Percentiles rank a stretch among this genome's conserved stretches.
phyloP scores from a whole-genome alignment of 2,797 vertebrate genomes.

The Aldrovandia affinis region DNA sequence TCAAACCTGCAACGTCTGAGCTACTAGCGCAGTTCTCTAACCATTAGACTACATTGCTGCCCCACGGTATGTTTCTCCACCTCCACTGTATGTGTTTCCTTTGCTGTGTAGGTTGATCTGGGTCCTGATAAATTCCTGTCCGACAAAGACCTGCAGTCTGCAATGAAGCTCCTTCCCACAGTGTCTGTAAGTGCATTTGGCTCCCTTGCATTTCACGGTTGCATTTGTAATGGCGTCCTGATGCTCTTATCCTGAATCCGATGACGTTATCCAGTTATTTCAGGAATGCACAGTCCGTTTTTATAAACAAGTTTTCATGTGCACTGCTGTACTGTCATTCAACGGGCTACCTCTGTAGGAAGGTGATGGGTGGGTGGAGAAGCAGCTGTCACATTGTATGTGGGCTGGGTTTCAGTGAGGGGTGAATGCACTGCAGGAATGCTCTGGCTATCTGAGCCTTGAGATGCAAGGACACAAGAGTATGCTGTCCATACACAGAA shows the following conservation, averaged over 20 bases:
- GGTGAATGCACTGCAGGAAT: not conserved
- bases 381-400: not conserved
- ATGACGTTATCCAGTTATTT: not conserved
- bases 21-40: too few relatives aligned
- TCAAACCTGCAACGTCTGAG: too few relatives aligned
- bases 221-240: not conserved
- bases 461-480: not conserved
- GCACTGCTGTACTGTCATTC: not conserved
- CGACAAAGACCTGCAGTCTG: constrained; percentile 94
- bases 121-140: constrained; percentile 95
- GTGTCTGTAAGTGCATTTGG: constrained; percentile 79
- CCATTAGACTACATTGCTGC: too few relatives aligned
- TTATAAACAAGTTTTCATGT: not conserved
- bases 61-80: too few relatives aligned
- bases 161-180: constrained; percentile 87
- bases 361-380: not conserved
- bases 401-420: not conserved
- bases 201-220: not conserved
- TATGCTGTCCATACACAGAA: not conserved
- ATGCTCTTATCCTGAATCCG: not conserved
- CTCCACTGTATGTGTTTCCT: not conserved
- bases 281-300: too few relatives aligned
- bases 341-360: not conserved
- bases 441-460: not conserved
- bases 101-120: constrained; percentile 83